phyloP scores from a whole-genome alignment of 2,888 invertebrate genomes.

The Ganaspis brasiliensis region DNA sequence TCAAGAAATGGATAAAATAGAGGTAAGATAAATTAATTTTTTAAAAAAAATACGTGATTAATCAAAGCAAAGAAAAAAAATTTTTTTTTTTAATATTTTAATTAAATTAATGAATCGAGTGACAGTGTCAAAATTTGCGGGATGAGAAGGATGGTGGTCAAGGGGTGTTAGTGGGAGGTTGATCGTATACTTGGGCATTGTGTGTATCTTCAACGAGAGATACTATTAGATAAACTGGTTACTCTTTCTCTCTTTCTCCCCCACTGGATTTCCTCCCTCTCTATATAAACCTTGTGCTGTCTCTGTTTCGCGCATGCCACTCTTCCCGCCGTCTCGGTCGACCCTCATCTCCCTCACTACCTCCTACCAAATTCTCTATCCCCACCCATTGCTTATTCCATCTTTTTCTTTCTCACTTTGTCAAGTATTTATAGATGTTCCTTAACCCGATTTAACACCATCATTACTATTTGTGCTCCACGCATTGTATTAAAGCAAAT shows the following conservation, averaged over 20 bases:
- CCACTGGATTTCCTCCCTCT: conserved; percentile 37
- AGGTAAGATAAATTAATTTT: conserved; percentile 69
- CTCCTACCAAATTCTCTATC: conserved; percentile 51
- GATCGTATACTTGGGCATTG: conserved; percentile 74
- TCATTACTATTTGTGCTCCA: conserved; percentile 60
- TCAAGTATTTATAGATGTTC: conserved; percentile 79
- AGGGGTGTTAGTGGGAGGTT: conserved; percentile 56
- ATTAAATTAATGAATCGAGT: not conserved
- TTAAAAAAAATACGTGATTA: not conserved
- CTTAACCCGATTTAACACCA: conserved; percentile 79
- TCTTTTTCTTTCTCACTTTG: conserved; percentile 62
- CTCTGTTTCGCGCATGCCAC: conserved; percentile 42
- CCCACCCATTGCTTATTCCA: conserved; percentile 44
- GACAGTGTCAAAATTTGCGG: conserved; percentile 33
- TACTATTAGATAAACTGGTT: conserved; percentile 73
- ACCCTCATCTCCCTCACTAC: conserved; percentile 45
- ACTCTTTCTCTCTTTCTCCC: conserved; percentile 48
- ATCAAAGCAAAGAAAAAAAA: conserved; percentile 3
- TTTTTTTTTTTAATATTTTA: conserved; percentile 16
- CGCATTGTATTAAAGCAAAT: conserved; percentile 55
- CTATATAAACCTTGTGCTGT: conserved; percentile 49
- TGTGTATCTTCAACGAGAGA: conserved; percentile 74
- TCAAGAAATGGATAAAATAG: conserved; percentile 79
- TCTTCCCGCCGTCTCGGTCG: conserved; percentile 40
- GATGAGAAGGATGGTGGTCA: not conserved